Evolutionary conservation across 2,888 invertebrate genomes (phyloP).

Genomic region (Euspilapteryx auroguttella): DNA sequence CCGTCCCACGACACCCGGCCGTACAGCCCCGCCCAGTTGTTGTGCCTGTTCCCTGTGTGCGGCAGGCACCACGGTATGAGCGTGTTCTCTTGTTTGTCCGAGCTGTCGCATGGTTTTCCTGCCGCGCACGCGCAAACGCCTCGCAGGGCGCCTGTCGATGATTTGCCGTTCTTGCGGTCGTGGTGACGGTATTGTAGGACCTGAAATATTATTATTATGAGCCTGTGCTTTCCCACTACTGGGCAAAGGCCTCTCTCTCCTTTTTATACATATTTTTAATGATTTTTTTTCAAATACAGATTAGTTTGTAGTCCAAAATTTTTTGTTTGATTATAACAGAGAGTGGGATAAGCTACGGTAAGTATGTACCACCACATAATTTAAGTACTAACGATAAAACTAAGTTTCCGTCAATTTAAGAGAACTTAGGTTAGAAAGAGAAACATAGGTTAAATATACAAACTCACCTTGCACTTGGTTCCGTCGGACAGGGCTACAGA

Average conservation of each 20-base stretch:
- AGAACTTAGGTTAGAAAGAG: no score
- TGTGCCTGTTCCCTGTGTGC: conserved; percentile 83
- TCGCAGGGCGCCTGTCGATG: conserved; percentile 43
- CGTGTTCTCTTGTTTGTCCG: conserved; percentile 78
- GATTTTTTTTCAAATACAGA: not conserved
- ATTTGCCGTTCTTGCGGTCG: conserved; percentile 49
- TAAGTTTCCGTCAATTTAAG: no score
- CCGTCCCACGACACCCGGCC: conserved; percentile 82
- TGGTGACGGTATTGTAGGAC: conserved; percentile 47
- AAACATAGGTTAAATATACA: no score
- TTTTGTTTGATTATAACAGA: no score
- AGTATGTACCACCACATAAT: no score
- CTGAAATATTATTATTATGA: no score
- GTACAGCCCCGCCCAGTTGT: conserved; percentile 86
- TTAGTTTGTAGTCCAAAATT: no score
- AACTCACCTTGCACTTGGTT: conserved; percentile 57
- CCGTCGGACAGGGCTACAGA: conserved; percentile 71
- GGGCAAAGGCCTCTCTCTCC: no score
- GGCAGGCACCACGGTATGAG: conserved; percentile 88
- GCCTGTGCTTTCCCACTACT: no score
- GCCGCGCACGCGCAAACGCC: conserved; percentile 80
- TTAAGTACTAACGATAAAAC: no score
- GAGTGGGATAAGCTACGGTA: no score
- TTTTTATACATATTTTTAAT: not conserved
- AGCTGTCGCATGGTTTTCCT: conserved; percentile 65